A percentile compares a stretch with the other conserved stretches of the same genome.
phyloP scores from a whole-genome alignment of 2,113 vertebrate genomes.

The Pleuronectes platessa region DNA sequence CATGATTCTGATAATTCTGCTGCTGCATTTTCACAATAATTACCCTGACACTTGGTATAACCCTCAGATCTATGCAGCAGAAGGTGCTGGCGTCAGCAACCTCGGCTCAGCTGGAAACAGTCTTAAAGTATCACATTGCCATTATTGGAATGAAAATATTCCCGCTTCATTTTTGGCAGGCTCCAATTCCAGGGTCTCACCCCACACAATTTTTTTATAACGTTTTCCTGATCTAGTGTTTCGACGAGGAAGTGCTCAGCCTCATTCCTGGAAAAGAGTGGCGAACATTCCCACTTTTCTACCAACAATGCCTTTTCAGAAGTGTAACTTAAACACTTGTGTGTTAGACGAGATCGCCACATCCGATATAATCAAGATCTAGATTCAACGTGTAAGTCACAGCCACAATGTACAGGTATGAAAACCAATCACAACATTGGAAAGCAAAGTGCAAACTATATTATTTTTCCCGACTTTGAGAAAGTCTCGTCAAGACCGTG shows the following conservation, averaged over 20 bases:
- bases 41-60: slow-evolving; percentile 5
- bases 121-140: slow-evolving; percentile 73
- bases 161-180: slow-evolving; percentile 60
- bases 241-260: slow-evolving; percentile 64
- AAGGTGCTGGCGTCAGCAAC: slow-evolving; percentile 27
- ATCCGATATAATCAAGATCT: not conserved
- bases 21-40: not conserved
- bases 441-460: slow-evolving; percentile 12
- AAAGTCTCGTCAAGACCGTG: slow-evolving; percentile 2
- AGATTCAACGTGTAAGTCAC: not conserved
- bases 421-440: not conserved
- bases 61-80: slow-evolving; percentile 24
- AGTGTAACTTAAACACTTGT: slow-evolving; percentile 16
- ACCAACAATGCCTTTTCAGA: not conserved
- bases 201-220: slow-evolving; percentile 70
- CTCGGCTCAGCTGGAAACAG: slow-evolving; percentile 71
- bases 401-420: not conserved
- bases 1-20: not conserved
- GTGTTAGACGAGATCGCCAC: not conserved
- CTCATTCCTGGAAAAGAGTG: slow-evolving; percentile 64
- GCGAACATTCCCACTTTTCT: slow-evolving; percentile 35
- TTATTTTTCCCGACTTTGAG: not conserved
- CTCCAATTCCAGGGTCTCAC: slow-evolving; percentile 55
- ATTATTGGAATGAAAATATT: slow-evolving; percentile 75
- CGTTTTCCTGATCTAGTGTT: slow-evolving; percentile 75